A percentile compares a stretch with the other conserved stretches of the same genome.
Conservation (phyloP, 2,113 vertebrate genomes). For the Sterna hirundo region DNA sequence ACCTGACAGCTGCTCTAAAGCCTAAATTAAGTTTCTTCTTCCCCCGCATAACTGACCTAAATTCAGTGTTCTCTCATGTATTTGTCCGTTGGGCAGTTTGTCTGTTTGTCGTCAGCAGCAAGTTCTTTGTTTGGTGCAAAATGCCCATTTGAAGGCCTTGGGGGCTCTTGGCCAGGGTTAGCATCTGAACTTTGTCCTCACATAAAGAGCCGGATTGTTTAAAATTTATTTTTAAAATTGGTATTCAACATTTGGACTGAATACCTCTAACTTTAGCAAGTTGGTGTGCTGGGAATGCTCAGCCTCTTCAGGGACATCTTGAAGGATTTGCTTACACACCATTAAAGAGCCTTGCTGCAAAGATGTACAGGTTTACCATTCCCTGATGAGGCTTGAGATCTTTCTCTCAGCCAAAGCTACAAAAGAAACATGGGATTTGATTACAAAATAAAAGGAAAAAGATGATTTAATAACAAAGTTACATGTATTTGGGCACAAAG, state of each 20-base stretch:
- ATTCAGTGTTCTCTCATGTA: neutral
- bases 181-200: constrained; percentile 25
- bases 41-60: constrained; percentile 38
- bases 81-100: neutral
- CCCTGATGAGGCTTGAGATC: neutral
- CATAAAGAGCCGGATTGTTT: constrained; percentile 36
- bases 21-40: constrained; percentile 44
- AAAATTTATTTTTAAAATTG: constrained; percentile 16
- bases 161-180: neutral
- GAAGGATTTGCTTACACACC: neutral
- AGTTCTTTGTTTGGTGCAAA: neutral
- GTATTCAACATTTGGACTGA: neutral
- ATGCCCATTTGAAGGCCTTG: neutral
- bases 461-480: neutral
- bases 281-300: neutral
- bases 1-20: neutral
- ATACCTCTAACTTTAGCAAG: neutral
- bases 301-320: neutral
- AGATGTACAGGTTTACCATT: neutral
- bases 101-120: constrained; percentile 1
- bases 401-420: neutral
- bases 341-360: neutral
- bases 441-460: neutral
- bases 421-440: neutral
- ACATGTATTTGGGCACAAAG: neutral